Evolutionary conservation across 64 coral and sea anemone genomes (phyloP), one percentile per base, ranked within the genome.

Genomic region (Stylophora pistillata): DNA sequence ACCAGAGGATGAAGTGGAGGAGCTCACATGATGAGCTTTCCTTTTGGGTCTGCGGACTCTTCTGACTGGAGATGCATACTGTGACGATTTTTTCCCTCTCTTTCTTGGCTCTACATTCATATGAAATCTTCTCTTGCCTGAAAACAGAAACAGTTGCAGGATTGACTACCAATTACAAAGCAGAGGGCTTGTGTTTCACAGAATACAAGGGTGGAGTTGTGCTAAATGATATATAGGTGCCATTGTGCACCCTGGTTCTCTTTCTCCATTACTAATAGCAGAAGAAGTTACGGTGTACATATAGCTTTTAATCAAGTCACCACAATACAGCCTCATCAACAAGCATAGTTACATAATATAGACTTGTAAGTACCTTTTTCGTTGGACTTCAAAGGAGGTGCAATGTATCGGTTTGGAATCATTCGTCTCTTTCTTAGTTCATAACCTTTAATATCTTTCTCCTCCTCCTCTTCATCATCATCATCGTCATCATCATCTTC

Each of bases 381-480:
- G 15, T 73, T 90, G 11, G 55, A 71, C 78, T 85, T 95, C 9
- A 95, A 62, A 55, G 97, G 97, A 47, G 93, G 97, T 55, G 97
- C 97, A 30, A 74, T 93, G 59, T 99, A 99, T 93, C 97, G 82
- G 52, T 95, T 95, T 30, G 93, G 91, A 17, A 99, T 88, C 26
- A 93, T 93, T 34, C 92, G 95, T 30, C 86, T 95, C 71, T 93
- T 86, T 69, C 97, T 87, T 18, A 99, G 85, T 53, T 87, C 71
- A 69, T 99, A 99, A 85, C 89, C 89, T 70, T 92, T 92, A 15
- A 86, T 85, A 74, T 82, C 82, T 66, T 73, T 85, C 65, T 78
- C 78, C 23, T 86, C 77, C 16, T 87, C 96, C 30, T 78, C 96
- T 32, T 69, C 92, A 33, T 64, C 92, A 41, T 86, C 95, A 15